Conservation (phyloP, 2,797 vertebrate species). For the Urocyon cinereoargenteus region DNA sequence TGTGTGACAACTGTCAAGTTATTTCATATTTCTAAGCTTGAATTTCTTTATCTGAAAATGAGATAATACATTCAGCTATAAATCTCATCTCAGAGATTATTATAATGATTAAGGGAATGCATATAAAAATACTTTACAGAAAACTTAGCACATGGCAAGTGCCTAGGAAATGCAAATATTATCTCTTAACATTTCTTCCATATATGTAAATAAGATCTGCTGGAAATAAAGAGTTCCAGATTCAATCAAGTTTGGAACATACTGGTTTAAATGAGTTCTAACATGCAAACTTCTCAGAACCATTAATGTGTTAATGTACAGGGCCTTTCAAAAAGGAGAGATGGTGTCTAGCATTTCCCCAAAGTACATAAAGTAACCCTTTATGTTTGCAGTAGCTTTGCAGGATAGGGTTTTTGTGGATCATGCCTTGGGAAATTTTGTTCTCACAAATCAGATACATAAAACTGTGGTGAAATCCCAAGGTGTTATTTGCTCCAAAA, state of each 20-base stretch:
- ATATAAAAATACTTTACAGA: background rate
- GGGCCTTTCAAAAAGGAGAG: background rate
- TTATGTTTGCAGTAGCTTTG: background rate
- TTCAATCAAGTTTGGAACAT: background rate
- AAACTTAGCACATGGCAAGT: background rate
- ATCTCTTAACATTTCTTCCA: background rate
- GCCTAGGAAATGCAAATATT: background rate
- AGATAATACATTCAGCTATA: background rate
- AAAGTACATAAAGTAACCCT: background rate
- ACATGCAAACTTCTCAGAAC: background rate
- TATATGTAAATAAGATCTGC: background rate
- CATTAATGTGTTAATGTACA: background rate
- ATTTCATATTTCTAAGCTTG: conserved; percentile 37
- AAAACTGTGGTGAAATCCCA: background rate
- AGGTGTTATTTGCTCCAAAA: background rate
- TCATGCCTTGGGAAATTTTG: background rate
- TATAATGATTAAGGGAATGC: background rate
- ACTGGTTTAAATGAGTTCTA: background rate
- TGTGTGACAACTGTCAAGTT: background rate
- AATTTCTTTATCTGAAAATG: conserved; percentile 57
- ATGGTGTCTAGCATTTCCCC: background rate
- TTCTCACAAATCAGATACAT: background rate
- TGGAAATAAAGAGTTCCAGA: conserved; percentile 23
- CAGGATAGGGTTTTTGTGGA: background rate
- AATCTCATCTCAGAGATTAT: background rate